Evolutionary conservation across 2,888 invertebrate genomes (phyloP).

Genomic region (Ischnura elegans): DNA sequence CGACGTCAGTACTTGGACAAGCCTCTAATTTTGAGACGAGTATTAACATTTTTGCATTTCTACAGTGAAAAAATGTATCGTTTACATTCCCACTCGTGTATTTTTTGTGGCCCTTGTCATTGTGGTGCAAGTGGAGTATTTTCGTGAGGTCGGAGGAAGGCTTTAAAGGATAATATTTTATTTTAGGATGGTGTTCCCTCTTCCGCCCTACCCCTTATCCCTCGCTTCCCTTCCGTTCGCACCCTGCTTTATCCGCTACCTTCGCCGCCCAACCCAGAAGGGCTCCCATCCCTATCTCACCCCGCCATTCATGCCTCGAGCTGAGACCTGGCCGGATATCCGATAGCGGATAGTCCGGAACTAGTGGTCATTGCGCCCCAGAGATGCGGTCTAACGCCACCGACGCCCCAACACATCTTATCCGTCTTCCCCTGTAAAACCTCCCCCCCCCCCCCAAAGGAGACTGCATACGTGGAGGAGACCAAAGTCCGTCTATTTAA

Average conservation of each 20-base stretch:
- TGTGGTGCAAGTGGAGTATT: too few species aligned
- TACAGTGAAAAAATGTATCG: too few species aligned
- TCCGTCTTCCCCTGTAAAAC: too few species aligned
- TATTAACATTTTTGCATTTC: too few species aligned
- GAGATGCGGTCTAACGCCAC: neutral
- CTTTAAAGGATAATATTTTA: too few species aligned
- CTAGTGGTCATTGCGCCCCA: conserved; percentile 51
- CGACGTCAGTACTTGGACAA: too few species aligned
- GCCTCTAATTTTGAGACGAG: too few species aligned
- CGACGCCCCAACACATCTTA: neutral
- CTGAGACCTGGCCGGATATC: conserved; percentile 46
- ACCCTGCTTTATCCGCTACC: neutral
- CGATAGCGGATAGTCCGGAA: conserved; percentile 46
- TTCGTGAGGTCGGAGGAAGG: too few species aligned
- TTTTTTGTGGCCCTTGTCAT: too few species aligned
- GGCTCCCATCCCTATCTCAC: neutral
- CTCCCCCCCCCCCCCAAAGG: neutral
- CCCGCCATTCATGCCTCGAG: neutral
- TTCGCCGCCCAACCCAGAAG: neutral
- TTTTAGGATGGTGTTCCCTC: neutral
- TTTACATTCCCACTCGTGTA: too few species aligned
- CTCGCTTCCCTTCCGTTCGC: neutral
- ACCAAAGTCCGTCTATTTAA: too few species aligned
- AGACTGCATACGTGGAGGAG: too few species aligned
- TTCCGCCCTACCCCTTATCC: neutral